Evolutionary conservation across 1,140 invertebrate genomes (phyloP), one percentile per base, ranked within the genome.

Genomic region (Phortica variegata): DNA sequence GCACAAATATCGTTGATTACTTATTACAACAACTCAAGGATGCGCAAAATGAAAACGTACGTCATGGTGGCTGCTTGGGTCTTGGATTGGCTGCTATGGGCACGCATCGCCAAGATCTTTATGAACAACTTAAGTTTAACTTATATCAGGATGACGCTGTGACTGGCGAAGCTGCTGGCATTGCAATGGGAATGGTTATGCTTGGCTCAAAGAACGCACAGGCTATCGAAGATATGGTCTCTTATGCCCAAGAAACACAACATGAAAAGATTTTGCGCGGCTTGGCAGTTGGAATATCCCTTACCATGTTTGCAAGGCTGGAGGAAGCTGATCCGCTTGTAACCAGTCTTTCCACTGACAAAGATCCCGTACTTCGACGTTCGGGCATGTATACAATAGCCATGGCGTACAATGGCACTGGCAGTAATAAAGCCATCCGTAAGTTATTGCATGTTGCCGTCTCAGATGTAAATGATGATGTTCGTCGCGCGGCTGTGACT

Each of bases 61-160:
- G 93, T 39, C 97, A 99, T 79, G 97, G 97, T 21, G 96, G 94
- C 8, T 98, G 95, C 71, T 80, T 99, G 6, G 97, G 97, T 15
- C 79, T 99, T 8, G 97, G 97, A 43, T 79, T 99, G 29, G 95
- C 97, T 29, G 95, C 95, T 2, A 97, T 98, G 92, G 96, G 96
- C 8, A 97, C 95, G 6, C 90, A 95, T 65, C 83, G 94, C 41
- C 85, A 89, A 60, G 93, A 97, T 74, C 87, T 97, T 13, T 98
- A 97, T 72, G 93, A 96, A 72, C 91, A 97, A 74, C 79, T 99
- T 0, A 97, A 97, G 73, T 94, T 93, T 66, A 97, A 95, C 77
- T 80, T 99, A 21, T 98, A 96, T 74, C 94, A 98, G 82, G 96
- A 99, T 79, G 97, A 99, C 80, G 97, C 97, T 4, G 93, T 98